These are phyloP conservation scores for Prunella himalayana DNA, from an alignment of 2,113 vertebrate species.

Conservation along the genomic window DNA sequence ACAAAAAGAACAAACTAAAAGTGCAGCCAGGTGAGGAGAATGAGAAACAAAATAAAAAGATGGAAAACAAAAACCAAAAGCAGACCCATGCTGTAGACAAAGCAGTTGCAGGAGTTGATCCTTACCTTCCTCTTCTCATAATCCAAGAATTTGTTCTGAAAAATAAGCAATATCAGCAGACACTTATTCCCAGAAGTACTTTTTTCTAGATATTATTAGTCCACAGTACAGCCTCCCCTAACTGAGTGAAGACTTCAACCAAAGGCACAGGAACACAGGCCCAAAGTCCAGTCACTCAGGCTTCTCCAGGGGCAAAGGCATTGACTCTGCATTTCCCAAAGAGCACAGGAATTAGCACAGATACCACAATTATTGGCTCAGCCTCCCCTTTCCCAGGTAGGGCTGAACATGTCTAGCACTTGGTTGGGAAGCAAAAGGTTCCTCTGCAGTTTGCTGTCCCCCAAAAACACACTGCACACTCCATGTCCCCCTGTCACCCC, in stretches of 20 bases:
- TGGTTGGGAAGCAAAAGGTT: neutral
- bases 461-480: neutral
- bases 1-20: neutral
- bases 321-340: neutral
- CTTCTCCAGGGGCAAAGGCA: neutral
- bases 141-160: constrained; percentile 89
- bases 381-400: neutral
- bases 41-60: neutral
- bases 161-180: constrained; percentile 40
- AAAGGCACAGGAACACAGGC: neutral
- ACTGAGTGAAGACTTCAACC: neutral
- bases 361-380: neutral
- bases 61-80: neutral
- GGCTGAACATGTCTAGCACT: neutral
- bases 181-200: neutral
- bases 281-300: neutral
- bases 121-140: constrained; percentile 94
- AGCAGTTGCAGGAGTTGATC: neutral
- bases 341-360: neutral
- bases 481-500: neutral
- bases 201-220: neutral
- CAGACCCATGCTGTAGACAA: neutral
- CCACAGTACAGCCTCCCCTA: neutral
- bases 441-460: neutral
- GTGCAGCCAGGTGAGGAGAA: neutral